Evolutionary conservation across 2,888 invertebrate genomes (phyloP).

Genomic region (Agrotis puta): DNA sequence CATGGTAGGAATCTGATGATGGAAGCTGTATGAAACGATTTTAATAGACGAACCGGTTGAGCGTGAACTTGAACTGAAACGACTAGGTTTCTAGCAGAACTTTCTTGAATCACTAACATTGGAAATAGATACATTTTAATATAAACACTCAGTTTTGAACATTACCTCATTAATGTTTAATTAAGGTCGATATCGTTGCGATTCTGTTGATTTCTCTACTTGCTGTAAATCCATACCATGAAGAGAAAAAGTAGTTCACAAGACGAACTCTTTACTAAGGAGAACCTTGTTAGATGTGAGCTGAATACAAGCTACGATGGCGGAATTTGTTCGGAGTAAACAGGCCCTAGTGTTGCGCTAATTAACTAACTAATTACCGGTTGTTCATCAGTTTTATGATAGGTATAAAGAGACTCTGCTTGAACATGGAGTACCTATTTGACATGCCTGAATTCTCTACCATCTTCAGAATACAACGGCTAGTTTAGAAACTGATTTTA

Average conservation of each 20-base stretch:
- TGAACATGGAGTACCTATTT: not conserved
- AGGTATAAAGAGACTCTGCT: not conserved
- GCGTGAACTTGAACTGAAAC: constrained; percentile 49
- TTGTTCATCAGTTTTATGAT: constrained; percentile 23
- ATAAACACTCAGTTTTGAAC: constrained; percentile 16
- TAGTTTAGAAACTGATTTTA: not conserved
- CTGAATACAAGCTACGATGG: constrained; percentile 25
- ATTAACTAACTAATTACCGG: constrained; percentile 31
- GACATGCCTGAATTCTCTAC: not conserved
- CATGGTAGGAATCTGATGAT: constrained; percentile 59
- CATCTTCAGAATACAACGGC: not conserved
- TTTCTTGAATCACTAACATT: constrained; percentile 47
- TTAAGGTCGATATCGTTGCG: constrained; percentile 25
- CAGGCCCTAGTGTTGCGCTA: constrained; percentile 12
- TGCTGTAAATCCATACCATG: constrained; percentile 15
- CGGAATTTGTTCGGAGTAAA: constrained; percentile 18
- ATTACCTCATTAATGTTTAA: constrained; percentile 25
- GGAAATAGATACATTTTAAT: constrained; percentile 40
- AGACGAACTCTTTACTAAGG: constrained; percentile 27
- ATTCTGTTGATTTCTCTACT: constrained; percentile 27
- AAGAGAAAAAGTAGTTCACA: constrained; percentile 21
- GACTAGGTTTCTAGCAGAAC: constrained; percentile 45
- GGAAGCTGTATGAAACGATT: constrained; percentile 61
- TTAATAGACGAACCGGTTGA: constrained; percentile 64
- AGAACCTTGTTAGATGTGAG: constrained; percentile 2